A percentile compares a stretch with the other conserved stretches of the same genome.
Conservation (phyloP, 2,888 invertebrate species). For the Diogma glabrata region DNA sequence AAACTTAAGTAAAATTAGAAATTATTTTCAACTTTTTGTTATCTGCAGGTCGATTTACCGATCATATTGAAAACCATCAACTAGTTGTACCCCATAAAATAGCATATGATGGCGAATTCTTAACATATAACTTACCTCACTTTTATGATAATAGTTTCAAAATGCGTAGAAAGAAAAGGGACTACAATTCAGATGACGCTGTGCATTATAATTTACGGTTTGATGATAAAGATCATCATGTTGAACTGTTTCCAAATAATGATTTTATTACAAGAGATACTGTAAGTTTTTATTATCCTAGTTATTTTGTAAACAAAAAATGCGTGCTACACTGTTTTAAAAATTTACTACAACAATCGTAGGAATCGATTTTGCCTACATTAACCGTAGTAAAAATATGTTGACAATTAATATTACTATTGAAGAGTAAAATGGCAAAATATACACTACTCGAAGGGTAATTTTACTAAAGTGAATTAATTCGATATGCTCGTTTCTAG, state of each 20-base stretch:
- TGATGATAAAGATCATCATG: constrained; percentile 31
- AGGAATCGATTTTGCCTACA: no score
- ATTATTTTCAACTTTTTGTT: no score
- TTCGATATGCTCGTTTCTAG: no score
- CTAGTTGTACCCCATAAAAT: constrained; percentile 39
- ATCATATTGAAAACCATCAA: constrained; percentile 36
- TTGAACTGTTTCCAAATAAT: constrained; percentile 41
- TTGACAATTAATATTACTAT: no score
- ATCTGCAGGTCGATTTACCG: constrained; percentile 39
- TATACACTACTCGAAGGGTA: no score
- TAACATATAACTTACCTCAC: constrained; percentile 37
- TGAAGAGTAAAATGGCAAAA: no score
- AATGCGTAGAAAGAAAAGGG: constrained; percentile 14
- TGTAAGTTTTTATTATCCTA: constrained; percentile 15
- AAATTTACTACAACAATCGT: no score
- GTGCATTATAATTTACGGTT: constrained; percentile 30
- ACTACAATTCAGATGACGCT: constrained; percentile 21
- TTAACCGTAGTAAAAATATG: no score
- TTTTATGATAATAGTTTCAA: constrained; percentile 32
- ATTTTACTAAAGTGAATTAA: no score
- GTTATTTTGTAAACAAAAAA: background rate
- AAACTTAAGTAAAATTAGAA: no score
- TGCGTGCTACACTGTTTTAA: no score
- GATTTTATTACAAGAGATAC: constrained; percentile 37
- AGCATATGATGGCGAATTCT: constrained; percentile 34